Base-by-base conservation (phyloP, 2,888 invertebrate genomes). In the Troides aeacus region DNA sequence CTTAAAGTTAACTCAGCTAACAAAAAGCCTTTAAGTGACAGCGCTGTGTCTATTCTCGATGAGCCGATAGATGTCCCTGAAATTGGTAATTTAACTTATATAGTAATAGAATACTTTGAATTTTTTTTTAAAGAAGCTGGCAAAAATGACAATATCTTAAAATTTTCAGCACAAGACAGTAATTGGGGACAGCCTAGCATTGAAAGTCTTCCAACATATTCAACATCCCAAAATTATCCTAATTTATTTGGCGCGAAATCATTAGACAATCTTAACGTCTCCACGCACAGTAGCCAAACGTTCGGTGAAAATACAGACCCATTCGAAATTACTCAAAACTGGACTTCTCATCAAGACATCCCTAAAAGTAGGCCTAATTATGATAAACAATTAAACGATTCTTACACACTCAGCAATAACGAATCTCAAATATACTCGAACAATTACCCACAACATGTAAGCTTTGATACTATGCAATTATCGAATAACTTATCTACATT, bases 11-110 rank as follows among this genome's bases (percentile, higher is more conserved):
- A 79, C 23, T 76, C 83, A 6, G 80, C 86, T 0, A 74, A 74
- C 21, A 84, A 81, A 50, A 82, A 79, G 36, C 67, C 82, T 2
- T 71, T 77, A 3, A 79, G 76, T 58, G 79, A 77, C 23, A 84
- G 81, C 63, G 74, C 78, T 64, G 75, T 85, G 4, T 96, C 95
- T 21, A 88, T 96, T 74, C 86, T 96, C 0, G 96, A 96, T 81
- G 95, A 95, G 75, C 96, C 96, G 0, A 96, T 96, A 66, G 96
- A 96, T 83, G 94, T 95, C 62, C 95, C 95, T 1, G 92, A 94
- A 88, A 80, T 93, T 73, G 88, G 93, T 93, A 79, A 83, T 83
- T 53, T 23, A 58, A 58, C 7, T 23, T 24, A 7, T 58, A 58
- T 23, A 12, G 1, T 46, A 46, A 15, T 46, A 4, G 46, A 15